Conservation (phyloP, 2,113 vertebrate species). For the Salvelinus sp. region DNA sequence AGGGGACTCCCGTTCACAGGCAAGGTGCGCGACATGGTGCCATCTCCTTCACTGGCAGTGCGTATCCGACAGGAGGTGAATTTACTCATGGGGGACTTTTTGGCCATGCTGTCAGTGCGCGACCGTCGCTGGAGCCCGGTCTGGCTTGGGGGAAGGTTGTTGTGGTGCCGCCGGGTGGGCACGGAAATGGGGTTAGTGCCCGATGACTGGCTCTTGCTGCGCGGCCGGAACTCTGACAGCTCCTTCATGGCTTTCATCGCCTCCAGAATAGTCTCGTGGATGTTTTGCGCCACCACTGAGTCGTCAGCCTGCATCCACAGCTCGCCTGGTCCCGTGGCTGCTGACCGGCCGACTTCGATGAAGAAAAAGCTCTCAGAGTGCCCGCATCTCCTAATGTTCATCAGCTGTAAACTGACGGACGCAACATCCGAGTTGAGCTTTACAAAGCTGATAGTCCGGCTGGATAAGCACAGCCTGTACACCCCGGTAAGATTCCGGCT, state of each 20-base stretch:
- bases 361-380: slow-evolving; percentile 98
- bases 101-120: slow-evolving; percentile 79
- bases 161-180: slow-evolving; percentile 76
- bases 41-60: slow-evolving; percentile 84
- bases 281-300: slow-evolving; percentile 95
- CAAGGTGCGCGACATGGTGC: slow-evolving; percentile 71
- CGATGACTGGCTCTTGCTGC: slow-evolving; percentile 97
- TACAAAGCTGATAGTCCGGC: slow-evolving; percentile 90
- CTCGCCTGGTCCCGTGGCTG: slow-evolving; percentile 92
- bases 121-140: slow-evolving; percentile 78
- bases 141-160: slow-evolving; percentile 82
- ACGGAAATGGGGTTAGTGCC: slow-evolving; percentile 78
- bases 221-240: slow-evolving; percentile 90
- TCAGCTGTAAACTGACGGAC: slow-evolving; percentile 90
- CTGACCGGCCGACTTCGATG: slow-evolving; percentile 94
- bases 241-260: slow-evolving; percentile 97
- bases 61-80: slow-evolving; percentile 76
- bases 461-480: slow-evolving; percentile 91
- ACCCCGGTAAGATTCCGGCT: slow-evolving; percentile 90
- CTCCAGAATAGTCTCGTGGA: slow-evolving; percentile 96
- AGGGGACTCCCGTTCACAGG: slow-evolving; percentile 79
- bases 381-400: slow-evolving; percentile 94
- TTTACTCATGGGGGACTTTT: slow-evolving; percentile 66
- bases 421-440: slow-evolving; percentile 91
- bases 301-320: slow-evolving; percentile 99